phyloP scores from a whole-genome alignment of 2,113 vertebrate genomes.

The Hydrochoerus hydrochaeris region DNA sequence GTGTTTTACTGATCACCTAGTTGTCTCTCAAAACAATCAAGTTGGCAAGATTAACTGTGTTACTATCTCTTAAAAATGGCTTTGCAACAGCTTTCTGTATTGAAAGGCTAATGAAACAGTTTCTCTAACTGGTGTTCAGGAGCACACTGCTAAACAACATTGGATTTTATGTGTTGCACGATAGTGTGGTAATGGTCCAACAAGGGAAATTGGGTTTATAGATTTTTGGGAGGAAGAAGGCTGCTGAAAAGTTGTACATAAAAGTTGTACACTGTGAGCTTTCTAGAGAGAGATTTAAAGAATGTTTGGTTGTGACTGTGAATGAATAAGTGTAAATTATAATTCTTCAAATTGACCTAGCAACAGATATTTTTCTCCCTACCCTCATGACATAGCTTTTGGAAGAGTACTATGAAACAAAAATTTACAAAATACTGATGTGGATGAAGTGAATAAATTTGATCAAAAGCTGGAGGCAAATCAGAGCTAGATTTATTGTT shows the following conservation, averaged over 20 bases:
- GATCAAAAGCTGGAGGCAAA: not conserved
- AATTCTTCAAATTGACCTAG: not conserved
- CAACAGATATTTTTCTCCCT: not conserved
- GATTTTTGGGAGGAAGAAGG: not conserved
- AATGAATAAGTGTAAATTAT: not conserved
- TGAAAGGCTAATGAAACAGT: not conserved
- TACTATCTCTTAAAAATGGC: conserved; percentile 13
- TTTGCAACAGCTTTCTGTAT: conserved; percentile 3
- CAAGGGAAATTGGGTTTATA: conserved; percentile 22
- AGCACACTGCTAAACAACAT: not conserved
- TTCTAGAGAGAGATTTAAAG: not conserved
- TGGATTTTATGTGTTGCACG: not conserved
- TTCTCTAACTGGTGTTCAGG: not conserved
- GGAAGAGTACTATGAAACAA: not conserved
- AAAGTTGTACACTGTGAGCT: not conserved
- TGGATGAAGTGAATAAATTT: conserved; percentile 1
- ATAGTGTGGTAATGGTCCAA: not conserved
- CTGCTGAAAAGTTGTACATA: not conserved
- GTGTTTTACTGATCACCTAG: not conserved
- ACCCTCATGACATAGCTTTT: not conserved
- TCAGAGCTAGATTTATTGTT: not conserved
- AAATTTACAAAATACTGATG: conserved; percentile 5
- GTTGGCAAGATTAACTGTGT: not conserved
- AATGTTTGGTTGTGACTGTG: not conserved
- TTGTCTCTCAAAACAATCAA: not conserved